Evolutionary conservation across 2,797 vertebrate genomes (phyloP).

Genomic region (Heliangelus exortis): DNA sequence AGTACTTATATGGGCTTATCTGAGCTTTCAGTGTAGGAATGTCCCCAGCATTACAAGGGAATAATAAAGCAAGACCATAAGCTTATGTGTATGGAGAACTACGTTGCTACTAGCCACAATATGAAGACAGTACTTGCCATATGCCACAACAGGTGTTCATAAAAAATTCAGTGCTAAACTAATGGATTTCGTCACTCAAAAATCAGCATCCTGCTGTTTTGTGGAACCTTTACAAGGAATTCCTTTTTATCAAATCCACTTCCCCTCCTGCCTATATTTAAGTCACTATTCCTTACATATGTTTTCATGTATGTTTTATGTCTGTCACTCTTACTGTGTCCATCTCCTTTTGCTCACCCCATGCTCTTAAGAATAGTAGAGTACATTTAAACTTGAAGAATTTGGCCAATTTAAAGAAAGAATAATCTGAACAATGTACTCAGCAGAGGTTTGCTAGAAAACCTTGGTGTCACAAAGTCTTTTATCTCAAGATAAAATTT

Average conservation of each 20-base stretch:
- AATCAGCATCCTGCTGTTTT: neutral
- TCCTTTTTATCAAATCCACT: neutral
- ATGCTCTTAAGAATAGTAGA: neutral
- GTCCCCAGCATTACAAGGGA: neutral
- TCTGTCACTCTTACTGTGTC: neutral
- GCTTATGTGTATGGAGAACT: neutral
- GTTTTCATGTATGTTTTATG: neutral
- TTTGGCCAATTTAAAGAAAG: neutral
- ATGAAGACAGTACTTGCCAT: neutral
- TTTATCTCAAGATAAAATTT: neutral
- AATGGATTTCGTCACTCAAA: slow-evolving; percentile 1
- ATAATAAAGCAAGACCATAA: neutral
- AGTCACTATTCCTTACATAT: neutral
- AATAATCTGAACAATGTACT: neutral
- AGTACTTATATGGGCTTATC: neutral
- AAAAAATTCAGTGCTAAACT: neutral
- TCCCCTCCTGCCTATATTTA: neutral
- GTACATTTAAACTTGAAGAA: neutral
- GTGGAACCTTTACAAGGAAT: neutral
- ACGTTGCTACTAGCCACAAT: neutral
- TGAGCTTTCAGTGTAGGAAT: slow-evolving; percentile 4
- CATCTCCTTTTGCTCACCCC: neutral
- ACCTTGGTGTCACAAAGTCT: neutral
- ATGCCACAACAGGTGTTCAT: neutral
- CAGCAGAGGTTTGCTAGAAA: neutral